phyloP scores from a whole-genome alignment of 2,888 invertebrate genomes.

The Sepioteuthis lessoniana region DNA sequence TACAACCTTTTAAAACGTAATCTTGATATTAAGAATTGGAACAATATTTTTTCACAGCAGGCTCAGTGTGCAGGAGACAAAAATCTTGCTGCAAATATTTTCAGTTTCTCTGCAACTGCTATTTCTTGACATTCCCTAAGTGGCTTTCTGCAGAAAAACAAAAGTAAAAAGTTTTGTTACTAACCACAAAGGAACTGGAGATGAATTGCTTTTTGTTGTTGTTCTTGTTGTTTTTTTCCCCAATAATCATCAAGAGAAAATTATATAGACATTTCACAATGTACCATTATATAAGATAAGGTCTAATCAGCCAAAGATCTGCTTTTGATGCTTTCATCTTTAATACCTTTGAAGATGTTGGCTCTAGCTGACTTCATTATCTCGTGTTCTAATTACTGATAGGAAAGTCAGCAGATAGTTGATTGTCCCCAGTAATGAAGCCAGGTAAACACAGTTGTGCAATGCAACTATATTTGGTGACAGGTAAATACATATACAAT shows the following conservation, averaged over 20 bases:
- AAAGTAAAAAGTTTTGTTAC: no score
- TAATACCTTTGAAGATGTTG: neutral
- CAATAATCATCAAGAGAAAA: neutral
- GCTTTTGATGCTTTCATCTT: conserved; percentile 15
- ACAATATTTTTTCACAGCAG: no score
- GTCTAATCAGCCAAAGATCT: neutral
- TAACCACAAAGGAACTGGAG: no score
- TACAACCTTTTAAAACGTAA: no score
- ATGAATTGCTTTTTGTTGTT: no score
- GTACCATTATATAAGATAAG: neutral
- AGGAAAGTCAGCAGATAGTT: neutral
- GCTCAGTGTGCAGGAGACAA: no score
- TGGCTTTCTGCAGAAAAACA: no score
- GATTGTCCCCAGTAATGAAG: neutral
- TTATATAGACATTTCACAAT: neutral
- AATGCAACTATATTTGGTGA: neutral
- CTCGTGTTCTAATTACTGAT: neutral
- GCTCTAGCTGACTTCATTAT: neutral
- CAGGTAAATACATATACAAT: neutral
- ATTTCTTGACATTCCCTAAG: no score
- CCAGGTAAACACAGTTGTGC: neutral
- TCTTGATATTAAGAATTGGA: no score
- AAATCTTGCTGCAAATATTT: no score
- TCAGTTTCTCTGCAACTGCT: no score
- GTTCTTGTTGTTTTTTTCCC: neutral